phyloP scores from a whole-genome alignment of 2,113 vertebrate genomes.

The Centropus bengalensis region DNA sequence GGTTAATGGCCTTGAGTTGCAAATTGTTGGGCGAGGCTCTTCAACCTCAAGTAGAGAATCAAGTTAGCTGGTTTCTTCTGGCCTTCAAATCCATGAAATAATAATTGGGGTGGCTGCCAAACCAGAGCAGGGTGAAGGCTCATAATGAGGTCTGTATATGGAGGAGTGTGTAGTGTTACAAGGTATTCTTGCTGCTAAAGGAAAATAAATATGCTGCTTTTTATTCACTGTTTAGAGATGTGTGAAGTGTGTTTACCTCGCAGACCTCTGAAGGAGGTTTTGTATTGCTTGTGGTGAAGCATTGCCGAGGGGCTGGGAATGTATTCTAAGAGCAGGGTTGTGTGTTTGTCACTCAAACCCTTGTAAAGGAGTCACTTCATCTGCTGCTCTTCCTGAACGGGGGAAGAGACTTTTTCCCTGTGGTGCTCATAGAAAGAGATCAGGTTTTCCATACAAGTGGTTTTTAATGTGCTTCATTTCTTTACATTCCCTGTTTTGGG shows the following conservation, averaged over 20 bases:
- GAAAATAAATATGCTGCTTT: slow-evolving; percentile 62
- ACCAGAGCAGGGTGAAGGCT: slow-evolving; percentile 20
- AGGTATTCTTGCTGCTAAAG: slow-evolving; percentile 52
- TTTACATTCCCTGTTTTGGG: not conserved
- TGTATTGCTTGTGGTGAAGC: slow-evolving; percentile 58
- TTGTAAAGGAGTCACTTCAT: not conserved
- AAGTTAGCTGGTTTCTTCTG: slow-evolving; percentile 23
- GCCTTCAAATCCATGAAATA: slow-evolving; percentile 19
- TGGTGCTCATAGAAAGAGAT: not conserved
- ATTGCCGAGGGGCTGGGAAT: slow-evolving; percentile 43
- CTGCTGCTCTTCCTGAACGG: not conserved
- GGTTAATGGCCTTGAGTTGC: not conserved
- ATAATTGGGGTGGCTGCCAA: slow-evolving; percentile 33
- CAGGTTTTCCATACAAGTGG: not conserved
- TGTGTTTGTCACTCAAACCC: not conserved
- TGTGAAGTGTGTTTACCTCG: slow-evolving; percentile 70
- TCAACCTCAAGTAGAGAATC: not conserved
- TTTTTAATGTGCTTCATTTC: accelerated
- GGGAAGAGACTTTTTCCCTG: not conserved
- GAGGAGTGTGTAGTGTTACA: slow-evolving; percentile 46
- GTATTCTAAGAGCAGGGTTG: not conserved
- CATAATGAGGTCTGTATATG: slow-evolving; percentile 23
- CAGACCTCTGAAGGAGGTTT: slow-evolving; percentile 63
- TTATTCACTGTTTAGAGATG: slow-evolving; percentile 54
- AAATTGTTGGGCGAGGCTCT: not conserved